These are phyloP conservation scores for Chaetodon trifascialis DNA, from an alignment of 2,113 vertebrate genomes.

Conservation along the genomic window DNA sequence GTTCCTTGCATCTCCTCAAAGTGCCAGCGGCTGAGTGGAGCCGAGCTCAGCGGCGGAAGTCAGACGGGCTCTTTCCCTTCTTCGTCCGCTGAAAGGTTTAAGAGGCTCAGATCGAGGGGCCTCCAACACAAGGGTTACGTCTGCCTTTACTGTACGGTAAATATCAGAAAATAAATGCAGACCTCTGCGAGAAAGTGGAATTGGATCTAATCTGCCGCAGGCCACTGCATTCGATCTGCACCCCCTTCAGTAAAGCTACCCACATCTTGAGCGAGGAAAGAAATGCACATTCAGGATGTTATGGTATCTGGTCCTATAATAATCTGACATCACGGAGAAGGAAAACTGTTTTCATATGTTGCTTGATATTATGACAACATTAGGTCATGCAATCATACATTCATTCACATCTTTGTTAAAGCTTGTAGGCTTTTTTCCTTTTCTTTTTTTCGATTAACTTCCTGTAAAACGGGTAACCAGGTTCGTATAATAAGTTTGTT, in stretches of 20 bases:
- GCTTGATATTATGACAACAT: conserved; percentile 59
- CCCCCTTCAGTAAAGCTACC: conserved; percentile 63
- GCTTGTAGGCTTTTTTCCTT: conserved; percentile 11
- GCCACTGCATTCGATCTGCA: conserved; percentile 79
- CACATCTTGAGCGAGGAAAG: conserved; percentile 52
- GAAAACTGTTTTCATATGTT: conserved; percentile 78
- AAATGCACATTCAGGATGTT: conserved; percentile 74
- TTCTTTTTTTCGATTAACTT: conserved; percentile 33
- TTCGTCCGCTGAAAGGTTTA: conserved; percentile 55
- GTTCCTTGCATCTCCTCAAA: conserved; percentile 67
- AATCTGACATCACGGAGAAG: conserved; percentile 75
- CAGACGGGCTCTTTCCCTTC: conserved; percentile 72
- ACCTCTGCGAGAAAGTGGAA: conserved; percentile 79
- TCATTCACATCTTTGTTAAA: conserved; percentile 47
- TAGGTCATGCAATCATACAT: conserved; percentile 47
- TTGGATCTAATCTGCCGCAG: conserved; percentile 80
- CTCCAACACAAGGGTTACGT: conserved; percentile 65
- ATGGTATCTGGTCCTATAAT: conserved; percentile 71
- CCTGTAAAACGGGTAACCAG: conserved; percentile 60
- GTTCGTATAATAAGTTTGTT: conserved; percentile 60
- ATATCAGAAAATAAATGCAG: conserved; percentile 82
- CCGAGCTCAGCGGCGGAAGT: conserved; percentile 79
- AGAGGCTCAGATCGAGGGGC: conserved; percentile 63
- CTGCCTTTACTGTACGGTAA: conserved; percentile 74
- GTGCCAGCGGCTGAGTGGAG: conserved; percentile 76